Conservation (phyloP, 2,888 invertebrate species). For the Apotomis turbidana region DNA sequence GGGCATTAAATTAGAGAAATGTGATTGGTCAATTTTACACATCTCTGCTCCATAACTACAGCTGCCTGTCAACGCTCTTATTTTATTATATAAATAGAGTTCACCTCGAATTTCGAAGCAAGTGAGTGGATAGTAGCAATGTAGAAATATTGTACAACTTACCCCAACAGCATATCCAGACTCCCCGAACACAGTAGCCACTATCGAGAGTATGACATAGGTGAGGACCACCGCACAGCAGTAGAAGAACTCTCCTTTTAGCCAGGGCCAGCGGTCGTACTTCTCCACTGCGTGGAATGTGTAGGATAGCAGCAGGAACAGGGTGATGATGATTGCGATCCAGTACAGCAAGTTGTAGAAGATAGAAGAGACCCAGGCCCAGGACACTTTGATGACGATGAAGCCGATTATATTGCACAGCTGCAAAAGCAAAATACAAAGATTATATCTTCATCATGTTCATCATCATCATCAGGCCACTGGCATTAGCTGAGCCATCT, state of each 20-base stretch:
- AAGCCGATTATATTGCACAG: conserved; percentile 89
- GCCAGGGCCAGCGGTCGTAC: conserved; percentile 91
- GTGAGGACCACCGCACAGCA: conserved; percentile 87
- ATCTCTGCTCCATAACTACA: no score
- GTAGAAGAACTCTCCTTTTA: conserved; percentile 90
- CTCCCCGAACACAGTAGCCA: conserved; percentile 85
- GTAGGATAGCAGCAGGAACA: conserved; percentile 89
- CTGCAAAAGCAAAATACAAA: conserved; percentile 64
- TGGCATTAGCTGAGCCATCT: no score
- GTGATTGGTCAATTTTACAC: no score
- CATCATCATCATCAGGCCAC: no score
- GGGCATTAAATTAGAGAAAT: no score
- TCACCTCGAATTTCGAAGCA: no score
- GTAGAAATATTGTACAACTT: conserved; percentile 62
- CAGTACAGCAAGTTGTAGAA: conserved; percentile 92
- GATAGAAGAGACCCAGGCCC: conserved; percentile 85
- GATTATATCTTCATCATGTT: no score
- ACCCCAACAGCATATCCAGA: conserved; percentile 90
- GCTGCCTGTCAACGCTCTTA: no score
- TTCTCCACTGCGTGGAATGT: conserved; percentile 93
- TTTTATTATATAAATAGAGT: no score
- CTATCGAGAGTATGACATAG: conserved; percentile 89
- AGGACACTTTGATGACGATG: conserved; percentile 89
- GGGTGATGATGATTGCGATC: conserved; percentile 90
- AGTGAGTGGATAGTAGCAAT: no score